A percentile compares a stretch with the other conserved stretches of the same genome.
These are phyloP conservation scores for Girardinus metallicus DNA, from an alignment of 2,797 vertebrate genomes.

Conservation along the genomic window DNA sequence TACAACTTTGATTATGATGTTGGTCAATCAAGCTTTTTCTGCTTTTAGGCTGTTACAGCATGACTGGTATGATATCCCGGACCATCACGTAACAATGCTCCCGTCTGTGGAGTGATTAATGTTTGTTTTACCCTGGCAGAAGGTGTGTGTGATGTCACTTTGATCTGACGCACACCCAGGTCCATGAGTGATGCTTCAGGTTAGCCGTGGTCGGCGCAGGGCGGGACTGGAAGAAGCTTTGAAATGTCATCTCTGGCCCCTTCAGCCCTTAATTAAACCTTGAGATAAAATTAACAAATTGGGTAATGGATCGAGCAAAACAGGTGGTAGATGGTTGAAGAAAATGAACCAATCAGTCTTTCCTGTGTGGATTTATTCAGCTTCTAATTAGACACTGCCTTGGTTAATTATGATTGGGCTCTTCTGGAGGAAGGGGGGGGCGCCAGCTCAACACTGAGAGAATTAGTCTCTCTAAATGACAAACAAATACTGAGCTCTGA, in stretches of 20 bases:
- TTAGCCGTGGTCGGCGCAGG: constrained; percentile 59
- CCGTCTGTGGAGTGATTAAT: constrained; percentile 18
- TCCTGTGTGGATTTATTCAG: constrained; percentile 83
- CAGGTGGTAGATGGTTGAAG: constrained; percentile 84
- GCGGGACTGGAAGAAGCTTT: constrained; percentile 70
- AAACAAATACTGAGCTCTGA: constrained; percentile 76
- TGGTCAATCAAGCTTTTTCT: constrained; percentile 10
- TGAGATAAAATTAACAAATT: constrained; percentile 85
- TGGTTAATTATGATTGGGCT: constrained; percentile 86
- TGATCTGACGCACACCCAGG: constrained; percentile 8
- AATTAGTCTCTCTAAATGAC: constrained; percentile 76
- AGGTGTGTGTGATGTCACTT: constrained; percentile 1
- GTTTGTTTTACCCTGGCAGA: constrained; percentile 9
- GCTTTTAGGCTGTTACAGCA: neutral
- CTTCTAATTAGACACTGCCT: constrained; percentile 85
- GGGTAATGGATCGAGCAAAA: constrained; percentile 84
- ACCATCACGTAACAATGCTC: constrained; percentile 6
- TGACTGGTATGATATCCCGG: constrained; percentile 5
- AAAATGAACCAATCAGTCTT: constrained; percentile 87
- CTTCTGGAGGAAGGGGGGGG: constrained; percentile 57
- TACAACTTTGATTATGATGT: constrained; percentile 14
- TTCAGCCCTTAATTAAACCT: constrained; percentile 84
- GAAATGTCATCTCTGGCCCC: constrained; percentile 82
- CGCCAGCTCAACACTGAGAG: constrained; percentile 58
- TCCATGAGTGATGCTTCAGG: constrained; percentile 44